These are phyloP conservation scores for Hiodon alosoides DNA, from an alignment of 2,113 vertebrate genomes.

Conservation along the genomic window DNA sequence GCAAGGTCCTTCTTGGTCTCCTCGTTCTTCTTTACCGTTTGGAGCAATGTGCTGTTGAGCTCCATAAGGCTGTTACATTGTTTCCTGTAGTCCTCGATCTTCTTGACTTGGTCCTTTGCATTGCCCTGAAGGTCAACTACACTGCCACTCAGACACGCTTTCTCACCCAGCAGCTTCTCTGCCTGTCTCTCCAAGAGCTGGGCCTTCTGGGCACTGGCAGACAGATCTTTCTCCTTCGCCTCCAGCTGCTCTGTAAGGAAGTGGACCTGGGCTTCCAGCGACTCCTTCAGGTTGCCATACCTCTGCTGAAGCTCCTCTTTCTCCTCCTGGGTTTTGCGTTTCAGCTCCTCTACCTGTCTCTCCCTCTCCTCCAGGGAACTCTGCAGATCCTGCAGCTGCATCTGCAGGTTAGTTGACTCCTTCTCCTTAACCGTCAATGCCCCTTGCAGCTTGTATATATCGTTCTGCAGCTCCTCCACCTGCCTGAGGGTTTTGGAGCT, in stretches of 20 bases:
- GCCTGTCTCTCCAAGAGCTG: constrained; percentile 62
- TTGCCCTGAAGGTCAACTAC: constrained; percentile 55
- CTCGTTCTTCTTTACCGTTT: constrained; percentile 50
- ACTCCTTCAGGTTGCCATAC: constrained; percentile 51
- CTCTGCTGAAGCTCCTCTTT: constrained; percentile 53
- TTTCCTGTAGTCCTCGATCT: constrained; percentile 40
- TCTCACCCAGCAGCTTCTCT: constrained; percentile 58
- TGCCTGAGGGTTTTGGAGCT: constrained; percentile 44
- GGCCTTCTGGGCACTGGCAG: constrained; percentile 60
- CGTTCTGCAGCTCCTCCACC: constrained; percentile 60
- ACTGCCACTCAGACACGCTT: constrained; percentile 54
- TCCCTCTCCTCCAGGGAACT: constrained; percentile 62
- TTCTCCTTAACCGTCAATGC: constrained; percentile 65
- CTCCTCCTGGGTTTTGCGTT: constrained; percentile 49
- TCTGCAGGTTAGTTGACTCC: constrained; percentile 67
- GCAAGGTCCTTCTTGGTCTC: constrained; percentile 54
- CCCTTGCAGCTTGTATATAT: constrained; percentile 59
- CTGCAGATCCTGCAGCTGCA: constrained; percentile 66
- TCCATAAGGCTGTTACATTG: constrained; percentile 50
- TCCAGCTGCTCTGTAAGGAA: constrained; percentile 59
- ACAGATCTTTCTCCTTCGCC: constrained; percentile 59
- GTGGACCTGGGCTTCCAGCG: constrained; percentile 52
- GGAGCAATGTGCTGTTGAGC: constrained; percentile 50
- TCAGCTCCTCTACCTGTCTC: constrained; percentile 47
- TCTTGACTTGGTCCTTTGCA: constrained; percentile 49